A percentile compares a stretch with the other conserved stretches of the same genome.
These are phyloP conservation scores for Megaceryle maxima DNA, from an alignment of 2,113 vertebrate species.

Conservation along the genomic window DNA sequence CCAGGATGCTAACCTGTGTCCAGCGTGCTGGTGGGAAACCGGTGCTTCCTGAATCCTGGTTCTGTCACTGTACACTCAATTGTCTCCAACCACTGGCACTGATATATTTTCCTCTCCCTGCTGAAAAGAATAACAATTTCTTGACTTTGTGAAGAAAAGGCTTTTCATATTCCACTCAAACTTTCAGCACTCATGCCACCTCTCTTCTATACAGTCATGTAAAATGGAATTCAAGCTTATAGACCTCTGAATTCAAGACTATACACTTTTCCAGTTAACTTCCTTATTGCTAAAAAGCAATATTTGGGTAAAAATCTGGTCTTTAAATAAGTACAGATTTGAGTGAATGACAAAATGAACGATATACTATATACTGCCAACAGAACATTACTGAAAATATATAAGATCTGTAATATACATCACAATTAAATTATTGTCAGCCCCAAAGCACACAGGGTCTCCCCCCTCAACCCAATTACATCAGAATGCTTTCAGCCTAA, in stretches of 20 bases:
- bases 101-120: background rate
- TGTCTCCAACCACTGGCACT: background rate
- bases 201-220: too few relatives aligned
- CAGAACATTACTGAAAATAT: background rate
- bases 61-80: background rate
- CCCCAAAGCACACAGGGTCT: background rate
- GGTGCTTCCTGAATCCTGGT: background rate
- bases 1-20: background rate
- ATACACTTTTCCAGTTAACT: background rate
- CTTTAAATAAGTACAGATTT: background rate
- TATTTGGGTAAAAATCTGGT: background rate
- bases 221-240: background rate
- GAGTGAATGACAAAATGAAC: background rate
- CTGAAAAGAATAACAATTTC: background rate
- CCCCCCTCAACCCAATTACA: accelerated
- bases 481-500: background rate
- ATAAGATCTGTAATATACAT: background rate
- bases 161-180: background rate
- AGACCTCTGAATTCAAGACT: background rate
- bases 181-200: background rate
- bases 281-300: background rate
- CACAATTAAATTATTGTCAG: background rate
- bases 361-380: background rate
- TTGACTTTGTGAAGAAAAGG: background rate
- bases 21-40: accelerated